Conservation (phyloP, 2,888 invertebrate genomes). For the Copidosoma aretas region DNA sequence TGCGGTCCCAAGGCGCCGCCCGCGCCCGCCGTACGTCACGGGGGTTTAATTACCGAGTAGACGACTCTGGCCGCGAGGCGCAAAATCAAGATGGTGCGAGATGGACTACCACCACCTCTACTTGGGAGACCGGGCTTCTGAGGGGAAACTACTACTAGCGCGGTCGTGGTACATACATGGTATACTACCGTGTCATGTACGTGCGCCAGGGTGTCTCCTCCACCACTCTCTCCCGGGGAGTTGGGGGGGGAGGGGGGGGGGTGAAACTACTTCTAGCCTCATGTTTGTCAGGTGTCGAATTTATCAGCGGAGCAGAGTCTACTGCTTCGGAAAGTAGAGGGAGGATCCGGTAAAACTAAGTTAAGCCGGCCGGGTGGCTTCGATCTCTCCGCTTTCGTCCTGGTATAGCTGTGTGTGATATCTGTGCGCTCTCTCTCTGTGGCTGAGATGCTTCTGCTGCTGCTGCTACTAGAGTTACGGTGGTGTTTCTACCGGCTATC, state of each 20-base stretch:
- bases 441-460: no score
- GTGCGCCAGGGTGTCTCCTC: no score
- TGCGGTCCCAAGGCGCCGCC: conserved; percentile 1
- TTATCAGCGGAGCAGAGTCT: conserved; percentile 3
- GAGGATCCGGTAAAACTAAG: conserved; percentile 14
- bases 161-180: background rate
- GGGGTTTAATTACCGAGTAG: conserved; percentile 21
- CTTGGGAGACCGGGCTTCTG: background rate
- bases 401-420: no score
- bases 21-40: background rate
- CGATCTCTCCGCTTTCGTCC: background rate
- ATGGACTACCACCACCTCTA: background rate
- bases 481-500: no score
- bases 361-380: conserved; percentile 6
- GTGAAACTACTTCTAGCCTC: background rate
- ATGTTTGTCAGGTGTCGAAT: conserved; percentile 25
- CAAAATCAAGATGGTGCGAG: conserved; percentile 7
- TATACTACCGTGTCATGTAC: background rate
- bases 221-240: background rate
- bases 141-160: background rate
- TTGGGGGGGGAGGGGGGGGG: background rate
- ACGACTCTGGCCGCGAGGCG: conserved; percentile 8
- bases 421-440: no score
- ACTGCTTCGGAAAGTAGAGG: background rate
- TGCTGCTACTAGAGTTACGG: no score